A percentile compares a stretch with the other conserved stretches of the same genome.
phyloP scores from a whole-genome alignment of 2,888 invertebrate species.

The Anaspis maculata region DNA sequence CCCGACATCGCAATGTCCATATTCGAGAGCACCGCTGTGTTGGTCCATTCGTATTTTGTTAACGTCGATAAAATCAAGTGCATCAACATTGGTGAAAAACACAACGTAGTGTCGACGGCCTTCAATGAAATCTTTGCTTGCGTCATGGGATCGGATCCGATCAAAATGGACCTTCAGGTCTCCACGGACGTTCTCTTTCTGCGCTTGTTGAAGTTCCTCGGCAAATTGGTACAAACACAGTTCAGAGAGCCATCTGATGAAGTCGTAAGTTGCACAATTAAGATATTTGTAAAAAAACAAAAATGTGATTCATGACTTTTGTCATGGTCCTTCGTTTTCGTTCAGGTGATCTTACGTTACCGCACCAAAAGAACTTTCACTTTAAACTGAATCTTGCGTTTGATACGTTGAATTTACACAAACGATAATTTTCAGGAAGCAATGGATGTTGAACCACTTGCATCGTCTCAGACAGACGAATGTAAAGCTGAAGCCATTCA shows the following conservation, averaged over 20 bases:
- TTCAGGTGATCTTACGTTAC: conserved; percentile 7
- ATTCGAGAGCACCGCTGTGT: conserved; percentile 59
- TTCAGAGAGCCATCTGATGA: conserved; percentile 45
- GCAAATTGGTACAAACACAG: conserved; percentile 55
- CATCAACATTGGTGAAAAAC: conserved; percentile 46
- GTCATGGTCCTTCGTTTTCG: too few relatives aligned
- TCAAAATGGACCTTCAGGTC: conserved; percentile 56
- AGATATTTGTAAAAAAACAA: too few relatives aligned
- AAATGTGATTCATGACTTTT: too few relatives aligned
- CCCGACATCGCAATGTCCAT: conserved; percentile 64
- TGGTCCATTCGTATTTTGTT: conserved; percentile 48
- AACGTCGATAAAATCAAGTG: conserved; percentile 50
- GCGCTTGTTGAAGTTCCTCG: conserved; percentile 57
- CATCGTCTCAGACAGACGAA: conserved; percentile 70
- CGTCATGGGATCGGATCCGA: conserved; percentile 55
- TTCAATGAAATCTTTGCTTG: conserved; percentile 72
- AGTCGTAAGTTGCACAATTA: conserved; percentile 24
- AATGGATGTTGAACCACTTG: conserved; percentile 39
- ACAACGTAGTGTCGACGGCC: conserved; percentile 48
- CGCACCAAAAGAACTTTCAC: too few relatives aligned
- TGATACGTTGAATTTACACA: too few relatives aligned
- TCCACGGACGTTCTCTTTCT: conserved; percentile 65
- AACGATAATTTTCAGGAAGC: conserved; percentile 37
- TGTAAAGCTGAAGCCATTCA: conserved; percentile 64
- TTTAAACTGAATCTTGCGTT: too few relatives aligned